Evolutionary conservation across 37 sponge, comb jelly and placozoan species (phyloP).

Genomic region (Axinella damicornis): DNA sequence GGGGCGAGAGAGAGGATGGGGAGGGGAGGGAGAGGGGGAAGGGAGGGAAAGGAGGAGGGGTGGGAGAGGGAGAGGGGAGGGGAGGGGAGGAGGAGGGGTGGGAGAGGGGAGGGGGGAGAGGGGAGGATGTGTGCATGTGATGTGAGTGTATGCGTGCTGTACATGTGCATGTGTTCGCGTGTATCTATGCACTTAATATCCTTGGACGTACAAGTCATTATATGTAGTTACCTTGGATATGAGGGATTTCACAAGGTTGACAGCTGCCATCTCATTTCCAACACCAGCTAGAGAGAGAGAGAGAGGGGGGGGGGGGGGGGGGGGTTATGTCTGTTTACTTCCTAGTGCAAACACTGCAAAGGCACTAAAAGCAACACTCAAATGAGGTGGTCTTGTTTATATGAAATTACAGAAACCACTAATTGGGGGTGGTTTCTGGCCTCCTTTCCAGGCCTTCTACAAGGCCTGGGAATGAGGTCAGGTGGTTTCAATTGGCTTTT

Average conservation of each 20-base stretch:
- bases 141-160: background rate
- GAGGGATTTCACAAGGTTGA: slow-evolving; percentile 62
- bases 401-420: too few relatives aligned
- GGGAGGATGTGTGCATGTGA: background rate
- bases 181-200: background rate
- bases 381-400: too few relatives aligned
- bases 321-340: background rate
- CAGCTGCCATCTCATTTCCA: slow-evolving; percentile 55
- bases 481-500: too few relatives aligned
- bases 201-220: background rate
- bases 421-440: too few relatives aligned
- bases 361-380: too few relatives aligned
- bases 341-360: too few relatives aligned
- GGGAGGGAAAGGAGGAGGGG: background rate
- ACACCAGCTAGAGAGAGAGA: slow-evolving; percentile 50
- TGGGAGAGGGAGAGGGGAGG: background rate
- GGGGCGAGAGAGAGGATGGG: slow-evolving; percentile 4
- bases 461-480: too few relatives aligned
- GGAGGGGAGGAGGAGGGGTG: background rate
- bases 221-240: slow-evolving; percentile 56
- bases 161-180: background rate
- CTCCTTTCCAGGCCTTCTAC: too few relatives aligned
- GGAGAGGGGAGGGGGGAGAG: background rate
- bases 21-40: background rate
- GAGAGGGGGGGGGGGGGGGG: background rate